Base-by-base conservation (phyloP, 2,113 vertebrate genomes). In the Entosphenus tridentatus region DNA sequence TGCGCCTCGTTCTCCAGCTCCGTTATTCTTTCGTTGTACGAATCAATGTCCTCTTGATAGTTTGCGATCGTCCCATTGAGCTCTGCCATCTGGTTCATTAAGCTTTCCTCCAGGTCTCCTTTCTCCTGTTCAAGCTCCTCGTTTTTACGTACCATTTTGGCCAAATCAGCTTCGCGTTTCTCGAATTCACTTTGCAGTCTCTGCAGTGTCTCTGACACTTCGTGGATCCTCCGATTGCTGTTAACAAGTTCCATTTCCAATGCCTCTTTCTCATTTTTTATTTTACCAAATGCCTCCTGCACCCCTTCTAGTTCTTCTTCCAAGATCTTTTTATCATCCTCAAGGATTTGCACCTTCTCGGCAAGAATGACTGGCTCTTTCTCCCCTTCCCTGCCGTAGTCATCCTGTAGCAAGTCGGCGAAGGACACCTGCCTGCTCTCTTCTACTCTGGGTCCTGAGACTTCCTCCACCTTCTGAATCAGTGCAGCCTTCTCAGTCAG, bases 31-130 rank as follows among this genome's bases (percentile, higher is more conserved):
- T 84, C 79, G 62, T 82, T 80, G 70, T 83, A 77, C 69, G 91
- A 85, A 3, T 80, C 78, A 2, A 80, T 81, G 72, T 95, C 86
- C 73, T 98, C 91, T 76, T 93, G 89, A 72, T 95, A 96, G 77
- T 87, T 85, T 3, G 89, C 93, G 55, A 98, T 95, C 73, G 85
- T 95, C 11, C 93, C 89, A 56, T 98, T 98, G 69, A 98, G 84
- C 78, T 95, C 87, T 65, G 93, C 89, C 76, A 98, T 72, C 71
- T 98, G 92, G 78, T 97, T 90, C 93, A 98, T 98, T 56, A 98
- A 80, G 69, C 83, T 79, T 73, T 98, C 93, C 77, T 98, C 93
- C 67, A 98, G 78, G 71, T 97, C 88, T 71, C 96, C 93, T 68
- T 92, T 98, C 73, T 97, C 92, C 1, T 21, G 62, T 21, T 65